Conservation (phyloP, 2,797 vertebrate species). For the Furcifer pardalis region DNA sequence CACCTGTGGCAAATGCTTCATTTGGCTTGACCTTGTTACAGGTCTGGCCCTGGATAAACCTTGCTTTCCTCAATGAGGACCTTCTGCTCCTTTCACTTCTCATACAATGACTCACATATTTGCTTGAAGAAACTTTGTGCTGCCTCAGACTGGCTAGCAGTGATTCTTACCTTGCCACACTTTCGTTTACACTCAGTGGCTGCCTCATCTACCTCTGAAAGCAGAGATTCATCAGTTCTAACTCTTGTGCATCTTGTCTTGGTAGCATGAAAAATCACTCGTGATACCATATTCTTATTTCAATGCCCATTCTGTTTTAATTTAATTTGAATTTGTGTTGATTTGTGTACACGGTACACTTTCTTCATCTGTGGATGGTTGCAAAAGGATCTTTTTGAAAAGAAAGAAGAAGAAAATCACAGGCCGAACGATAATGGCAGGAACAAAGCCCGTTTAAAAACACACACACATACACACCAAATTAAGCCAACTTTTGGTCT, state of each 20-base stretch:
- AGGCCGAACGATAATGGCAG: conserved; percentile 43
- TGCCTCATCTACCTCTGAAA: background rate
- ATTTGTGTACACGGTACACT: conserved; percentile 12
- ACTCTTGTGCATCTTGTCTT: background rate
- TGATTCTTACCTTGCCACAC: background rate
- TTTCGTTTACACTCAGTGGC: background rate
- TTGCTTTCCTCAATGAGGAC: no score
- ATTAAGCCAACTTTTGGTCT: conserved; percentile 38
- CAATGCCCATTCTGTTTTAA: background rate
- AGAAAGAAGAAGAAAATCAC: background rate
- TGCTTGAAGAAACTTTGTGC: background rate
- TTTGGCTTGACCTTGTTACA: no score
- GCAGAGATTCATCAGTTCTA: no score
- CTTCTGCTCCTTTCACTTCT: background rate
- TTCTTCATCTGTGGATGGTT: conserved; percentile 30
- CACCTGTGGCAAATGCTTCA: no score
- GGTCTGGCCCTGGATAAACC: no score
- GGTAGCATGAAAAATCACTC: conserved; percentile 1
- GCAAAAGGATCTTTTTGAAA: background rate
- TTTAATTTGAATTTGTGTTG: background rate
- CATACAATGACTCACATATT: no score
- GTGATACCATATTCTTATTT: background rate
- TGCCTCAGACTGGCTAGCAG: background rate
- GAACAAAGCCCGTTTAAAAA: background rate
- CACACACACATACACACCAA: no score